These are phyloP conservation scores for Pseudopodoces humilis DNA, from an alignment of 2,113 vertebrate genomes.

Conservation along the genomic window DNA sequence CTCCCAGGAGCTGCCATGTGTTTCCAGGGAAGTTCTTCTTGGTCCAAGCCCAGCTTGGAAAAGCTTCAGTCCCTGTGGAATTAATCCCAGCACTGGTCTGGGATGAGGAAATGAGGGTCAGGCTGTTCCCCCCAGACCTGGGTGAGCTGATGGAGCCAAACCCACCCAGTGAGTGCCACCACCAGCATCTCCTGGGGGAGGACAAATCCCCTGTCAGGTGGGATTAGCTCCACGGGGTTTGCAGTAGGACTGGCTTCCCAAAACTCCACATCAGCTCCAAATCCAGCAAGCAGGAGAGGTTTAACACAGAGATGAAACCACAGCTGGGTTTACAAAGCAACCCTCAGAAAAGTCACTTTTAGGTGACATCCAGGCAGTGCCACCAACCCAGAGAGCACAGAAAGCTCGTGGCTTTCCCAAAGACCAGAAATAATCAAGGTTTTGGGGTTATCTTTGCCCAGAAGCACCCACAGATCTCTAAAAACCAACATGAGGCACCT, in stretches of 20 bases:
- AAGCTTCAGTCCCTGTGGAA: not conserved
- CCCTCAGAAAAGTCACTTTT: not conserved
- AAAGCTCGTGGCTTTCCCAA: not conserved
- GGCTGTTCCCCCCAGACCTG: not conserved
- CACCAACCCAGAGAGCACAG: not conserved
- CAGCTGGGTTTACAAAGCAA: not conserved
- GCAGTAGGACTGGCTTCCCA: not conserved
- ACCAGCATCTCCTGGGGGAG: not conserved
- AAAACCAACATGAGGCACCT: not conserved
- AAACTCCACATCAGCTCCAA: accelerated
- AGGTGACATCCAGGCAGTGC: not conserved
- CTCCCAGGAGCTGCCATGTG: not conserved
- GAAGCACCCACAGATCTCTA: not conserved
- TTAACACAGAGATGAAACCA: not conserved
- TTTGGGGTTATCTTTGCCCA: not conserved
- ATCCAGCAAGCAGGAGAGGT: not conserved
- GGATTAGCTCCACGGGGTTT: accelerated
- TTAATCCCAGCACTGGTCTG: accelerated
- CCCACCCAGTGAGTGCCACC: not conserved
- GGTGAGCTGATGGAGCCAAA: not conserved
- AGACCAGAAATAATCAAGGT: accelerated
- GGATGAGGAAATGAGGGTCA: not conserved
- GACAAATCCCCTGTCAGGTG: not conserved
- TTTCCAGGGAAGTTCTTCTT: not conserved
- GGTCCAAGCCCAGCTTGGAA: not conserved